Evolutionary conservation across 2,888 invertebrate species (phyloP).

Genomic region (Ophion slaviceki): DNA sequence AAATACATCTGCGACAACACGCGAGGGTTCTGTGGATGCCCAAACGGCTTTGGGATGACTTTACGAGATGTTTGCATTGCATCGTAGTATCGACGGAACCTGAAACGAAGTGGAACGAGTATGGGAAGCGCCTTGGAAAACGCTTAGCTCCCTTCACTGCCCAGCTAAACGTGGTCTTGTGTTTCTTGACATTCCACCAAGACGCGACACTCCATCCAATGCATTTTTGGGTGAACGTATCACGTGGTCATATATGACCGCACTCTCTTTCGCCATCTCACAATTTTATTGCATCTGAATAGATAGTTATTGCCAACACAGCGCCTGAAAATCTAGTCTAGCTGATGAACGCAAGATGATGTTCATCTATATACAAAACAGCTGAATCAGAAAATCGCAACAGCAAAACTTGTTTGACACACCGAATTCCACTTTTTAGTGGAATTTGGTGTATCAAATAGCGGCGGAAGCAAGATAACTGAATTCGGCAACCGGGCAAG

Average conservation of each 20-base stretch:
- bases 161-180: slow-evolving; percentile 10
- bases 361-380: not conserved
- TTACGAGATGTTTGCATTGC: slow-evolving; percentile 47
- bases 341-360: not conserved
- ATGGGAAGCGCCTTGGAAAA: slow-evolving; percentile 36
- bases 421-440: too few relatives aligned
- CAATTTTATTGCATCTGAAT: not conserved
- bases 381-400: not conserved
- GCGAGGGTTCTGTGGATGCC: not conserved
- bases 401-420: too few relatives aligned
- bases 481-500: not conserved
- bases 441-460: not conserved
- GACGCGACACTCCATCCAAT: slow-evolving; percentile 13
- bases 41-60: slow-evolving; percentile 31
- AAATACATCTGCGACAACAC: slow-evolving; percentile 42
- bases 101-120: slow-evolving; percentile 14
- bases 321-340: not conserved
- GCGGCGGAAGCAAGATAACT: not conserved
- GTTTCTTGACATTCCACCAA: slow-evolving; percentile 12
- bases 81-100: slow-evolving; percentile 43
- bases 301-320: not conserved
- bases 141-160: slow-evolving; percentile 14
- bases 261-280: not conserved
- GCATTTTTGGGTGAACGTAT: not conserved
- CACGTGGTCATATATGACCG: not conserved